Conservation (phyloP, 2,113 vertebrate species). For the Bos taurus region DNA sequence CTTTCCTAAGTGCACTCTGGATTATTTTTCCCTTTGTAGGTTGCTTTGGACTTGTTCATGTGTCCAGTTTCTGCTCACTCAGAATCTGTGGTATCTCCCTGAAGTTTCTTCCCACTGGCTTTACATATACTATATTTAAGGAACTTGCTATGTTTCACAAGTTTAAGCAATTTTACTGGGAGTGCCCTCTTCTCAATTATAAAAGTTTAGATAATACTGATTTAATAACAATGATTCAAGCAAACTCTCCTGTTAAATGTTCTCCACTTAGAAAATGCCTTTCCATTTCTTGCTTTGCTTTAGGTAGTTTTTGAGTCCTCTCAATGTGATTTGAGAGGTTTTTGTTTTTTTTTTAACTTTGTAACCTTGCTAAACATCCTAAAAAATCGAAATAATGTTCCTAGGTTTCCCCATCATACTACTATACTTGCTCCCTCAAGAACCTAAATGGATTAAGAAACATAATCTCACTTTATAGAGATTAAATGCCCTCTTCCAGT, state of each 20-base stretch:
- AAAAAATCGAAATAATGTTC: background rate
- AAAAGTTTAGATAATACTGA: background rate
- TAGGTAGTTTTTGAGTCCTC: background rate
- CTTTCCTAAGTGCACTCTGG: constrained; percentile 12
- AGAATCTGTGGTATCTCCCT: background rate
- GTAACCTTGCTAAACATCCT: background rate
- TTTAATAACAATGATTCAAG: background rate
- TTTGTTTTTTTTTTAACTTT: background rate
- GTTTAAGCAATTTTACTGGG: background rate
- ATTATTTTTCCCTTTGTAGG: constrained; percentile 1
- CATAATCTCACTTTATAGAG: background rate
- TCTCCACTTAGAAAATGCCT: background rate
- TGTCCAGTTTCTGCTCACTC: background rate
- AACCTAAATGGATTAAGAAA: background rate
- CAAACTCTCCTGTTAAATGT: background rate
- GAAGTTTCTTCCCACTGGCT: background rate
- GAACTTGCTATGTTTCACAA: background rate
- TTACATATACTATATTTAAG: background rate
- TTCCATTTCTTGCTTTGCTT: constrained; percentile 5
- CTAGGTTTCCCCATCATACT: background rate
- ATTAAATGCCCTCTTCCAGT: background rate
- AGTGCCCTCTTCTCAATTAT: background rate
- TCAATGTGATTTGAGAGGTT: background rate
- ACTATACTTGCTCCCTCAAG: background rate
- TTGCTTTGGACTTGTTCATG: constrained; percentile 18